phyloP scores from a whole-genome alignment of 2,888 invertebrate species.

The Mactromeris polynyma region DNA sequence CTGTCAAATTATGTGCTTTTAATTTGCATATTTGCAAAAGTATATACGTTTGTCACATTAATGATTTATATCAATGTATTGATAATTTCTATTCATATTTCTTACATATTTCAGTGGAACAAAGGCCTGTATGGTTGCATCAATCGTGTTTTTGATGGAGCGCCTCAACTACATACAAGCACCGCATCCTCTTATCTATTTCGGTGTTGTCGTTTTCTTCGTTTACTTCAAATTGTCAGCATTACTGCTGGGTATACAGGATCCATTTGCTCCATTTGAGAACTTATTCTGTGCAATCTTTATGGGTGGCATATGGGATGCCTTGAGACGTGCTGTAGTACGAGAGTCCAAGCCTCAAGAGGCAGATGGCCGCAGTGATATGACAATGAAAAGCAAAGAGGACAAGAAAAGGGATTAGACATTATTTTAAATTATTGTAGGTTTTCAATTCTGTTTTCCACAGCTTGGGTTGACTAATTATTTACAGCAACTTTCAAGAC shows the following conservation, averaged over 20 bases:
- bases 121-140: slow-evolving; percentile 97
- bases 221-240: slow-evolving; percentile 98
- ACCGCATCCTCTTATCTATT: slow-evolving; percentile 98
- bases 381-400: slow-evolving; percentile 80
- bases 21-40: no score
- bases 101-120: slow-evolving; percentile 93
- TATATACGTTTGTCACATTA: neutral
- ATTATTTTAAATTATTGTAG: neutral
- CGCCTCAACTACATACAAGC: slow-evolving; percentile 98
- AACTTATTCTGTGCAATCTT: slow-evolving; percentile 96
- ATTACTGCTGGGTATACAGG: slow-evolving; percentile 97
- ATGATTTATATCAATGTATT: neutral
- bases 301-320: slow-evolving; percentile 99
- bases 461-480: neutral
- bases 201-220: slow-evolving; percentile 98
- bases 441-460: neutral
- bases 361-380: slow-evolving; percentile 77
- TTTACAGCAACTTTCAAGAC: neutral
- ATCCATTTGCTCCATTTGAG: slow-evolving; percentile 99
- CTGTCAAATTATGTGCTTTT: no score
- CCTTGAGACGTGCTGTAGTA: slow-evolving; percentile 94
- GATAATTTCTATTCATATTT: neutral
- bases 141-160: slow-evolving; percentile 98
- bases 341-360: slow-evolving; percentile 87
- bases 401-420: slow-evolving; percentile 84